Evolutionary conservation across 2,888 invertebrate genomes (phyloP).

Genomic region (Harmothoe impar): DNA sequence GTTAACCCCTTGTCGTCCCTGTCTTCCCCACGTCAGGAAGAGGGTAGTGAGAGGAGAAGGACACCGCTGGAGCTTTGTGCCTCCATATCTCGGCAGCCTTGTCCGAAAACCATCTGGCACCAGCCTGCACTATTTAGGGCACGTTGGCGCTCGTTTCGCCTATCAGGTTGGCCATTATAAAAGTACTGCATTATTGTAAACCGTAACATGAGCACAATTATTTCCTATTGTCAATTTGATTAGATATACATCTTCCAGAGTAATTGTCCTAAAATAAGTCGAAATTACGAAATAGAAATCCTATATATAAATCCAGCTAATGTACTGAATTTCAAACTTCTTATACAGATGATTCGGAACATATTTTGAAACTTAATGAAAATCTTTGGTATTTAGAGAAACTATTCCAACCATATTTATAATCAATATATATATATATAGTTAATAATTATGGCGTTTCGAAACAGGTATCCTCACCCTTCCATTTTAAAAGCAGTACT

Average conservation of each 20-base stretch:
- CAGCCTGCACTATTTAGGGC: conserved; percentile 18
- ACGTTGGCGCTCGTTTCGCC: conserved; percentile 41
- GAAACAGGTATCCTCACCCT: too few species aligned
- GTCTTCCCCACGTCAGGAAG: conserved; percentile 15
- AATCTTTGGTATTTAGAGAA: too few species aligned
- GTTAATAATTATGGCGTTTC: too few species aligned
- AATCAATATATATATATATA: too few species aligned
- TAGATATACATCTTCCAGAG: too few species aligned
- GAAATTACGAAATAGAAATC: too few species aligned
- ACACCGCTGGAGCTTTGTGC: conserved; percentile 45
- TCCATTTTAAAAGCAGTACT: not conserved
- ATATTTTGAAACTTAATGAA: too few species aligned
- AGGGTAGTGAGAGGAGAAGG: not conserved
- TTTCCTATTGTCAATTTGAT: too few species aligned
- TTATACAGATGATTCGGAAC: not conserved
- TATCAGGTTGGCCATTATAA: not conserved
- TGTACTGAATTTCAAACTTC: too few species aligned
- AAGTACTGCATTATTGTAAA: conserved; percentile 17
- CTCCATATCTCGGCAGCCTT: conserved; percentile 39
- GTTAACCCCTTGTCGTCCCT: conserved; percentile 23
- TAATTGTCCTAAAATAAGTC: too few species aligned
- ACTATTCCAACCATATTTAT: too few species aligned
- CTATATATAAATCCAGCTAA: too few species aligned
- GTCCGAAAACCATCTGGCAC: not conserved
- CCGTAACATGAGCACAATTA: not conserved